Percentiles rank a stretch among this genome's conserved stretches.
Conservation (phyloP, 2,113 vertebrate species). For the Phycodurus eques region DNA sequence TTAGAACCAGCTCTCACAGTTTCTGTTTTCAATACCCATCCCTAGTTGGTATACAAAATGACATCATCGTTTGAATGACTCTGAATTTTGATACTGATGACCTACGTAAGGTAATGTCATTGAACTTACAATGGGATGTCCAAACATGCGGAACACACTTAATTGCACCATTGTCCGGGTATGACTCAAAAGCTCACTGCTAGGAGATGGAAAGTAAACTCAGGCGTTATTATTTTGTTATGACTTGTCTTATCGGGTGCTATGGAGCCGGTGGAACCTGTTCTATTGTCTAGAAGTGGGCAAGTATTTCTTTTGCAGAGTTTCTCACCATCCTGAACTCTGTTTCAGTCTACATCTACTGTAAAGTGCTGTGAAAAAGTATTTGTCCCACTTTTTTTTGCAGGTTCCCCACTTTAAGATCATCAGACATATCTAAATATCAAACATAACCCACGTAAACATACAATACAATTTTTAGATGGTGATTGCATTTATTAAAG, state of each 20-base stretch:
- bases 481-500: too few species aligned
- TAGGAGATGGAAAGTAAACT: conserved; percentile 2
- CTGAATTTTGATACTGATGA: neutral
- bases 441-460: too few species aligned
- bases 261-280: neutral
- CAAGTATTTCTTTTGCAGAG: neutral
- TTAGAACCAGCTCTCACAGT: too few species aligned
- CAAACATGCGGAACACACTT: neutral
- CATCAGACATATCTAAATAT: too few species aligned
- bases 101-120: neutral
- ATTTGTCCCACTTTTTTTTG: too few species aligned
- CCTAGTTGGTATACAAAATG: neutral
- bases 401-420: too few species aligned
- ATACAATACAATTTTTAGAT: too few species aligned
- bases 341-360: neutral
- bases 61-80: neutral
- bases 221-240: conserved; percentile 1
- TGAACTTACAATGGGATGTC: neutral
- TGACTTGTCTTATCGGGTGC: neutral
- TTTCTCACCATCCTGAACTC: neutral
- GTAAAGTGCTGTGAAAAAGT: too few species aligned
- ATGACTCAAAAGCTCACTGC: neutral
- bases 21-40: neutral
- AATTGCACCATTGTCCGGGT: neutral
- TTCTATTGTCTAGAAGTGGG: neutral